These are phyloP conservation scores for Microtus californicus DNA, from an alignment of 2,797 vertebrate genomes.

Conservation along the genomic window DNA sequence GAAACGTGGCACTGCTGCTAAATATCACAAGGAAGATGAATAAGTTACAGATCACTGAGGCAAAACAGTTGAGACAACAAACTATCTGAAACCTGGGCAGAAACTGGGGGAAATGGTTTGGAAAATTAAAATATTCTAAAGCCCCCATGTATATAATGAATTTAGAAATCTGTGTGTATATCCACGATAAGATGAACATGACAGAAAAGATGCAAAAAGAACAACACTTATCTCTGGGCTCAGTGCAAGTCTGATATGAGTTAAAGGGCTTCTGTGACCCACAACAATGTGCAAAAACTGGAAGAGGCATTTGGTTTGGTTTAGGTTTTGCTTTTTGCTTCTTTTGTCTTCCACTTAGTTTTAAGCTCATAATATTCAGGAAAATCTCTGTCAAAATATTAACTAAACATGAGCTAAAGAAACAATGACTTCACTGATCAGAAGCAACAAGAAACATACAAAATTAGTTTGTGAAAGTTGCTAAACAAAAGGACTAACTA, in stretches of 20 bases:
- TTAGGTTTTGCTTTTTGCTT: background rate
- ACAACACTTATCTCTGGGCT: background rate
- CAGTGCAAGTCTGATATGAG: background rate
- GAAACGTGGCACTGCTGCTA: background rate
- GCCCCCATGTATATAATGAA: background rate
- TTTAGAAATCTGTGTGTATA: background rate
- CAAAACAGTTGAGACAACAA: background rate
- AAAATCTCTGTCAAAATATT: background rate
- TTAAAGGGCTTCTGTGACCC: background rate
- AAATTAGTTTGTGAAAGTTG: background rate
- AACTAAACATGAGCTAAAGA: background rate
- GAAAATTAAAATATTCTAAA: background rate
- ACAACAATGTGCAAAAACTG: background rate
- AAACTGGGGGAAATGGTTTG: background rate
- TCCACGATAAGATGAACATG: background rate
- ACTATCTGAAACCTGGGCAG: background rate
- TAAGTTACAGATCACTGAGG: background rate
- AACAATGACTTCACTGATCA: background rate
- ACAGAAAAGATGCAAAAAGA: background rate
- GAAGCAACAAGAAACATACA: background rate
- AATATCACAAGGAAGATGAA: background rate
- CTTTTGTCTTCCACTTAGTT: background rate
- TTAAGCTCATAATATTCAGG: background rate
- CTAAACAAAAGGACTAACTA: slow-evolving; percentile 8
- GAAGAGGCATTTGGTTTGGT: background rate